Evolutionary conservation across 2,888 invertebrate genomes (phyloP).

Genomic region (Dilophus febrilis): DNA sequence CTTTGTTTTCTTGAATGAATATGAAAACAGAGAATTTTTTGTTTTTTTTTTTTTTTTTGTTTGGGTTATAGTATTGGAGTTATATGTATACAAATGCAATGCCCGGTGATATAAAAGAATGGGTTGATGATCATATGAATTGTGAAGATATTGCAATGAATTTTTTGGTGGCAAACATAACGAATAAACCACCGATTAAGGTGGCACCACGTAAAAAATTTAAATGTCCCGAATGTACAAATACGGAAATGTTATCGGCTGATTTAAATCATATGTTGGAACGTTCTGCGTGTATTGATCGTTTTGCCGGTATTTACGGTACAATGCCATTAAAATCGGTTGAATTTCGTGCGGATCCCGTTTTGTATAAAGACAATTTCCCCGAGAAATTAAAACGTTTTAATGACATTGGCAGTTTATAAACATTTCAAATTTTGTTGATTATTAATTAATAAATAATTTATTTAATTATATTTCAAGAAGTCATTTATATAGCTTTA

Average conservation of each 20-base stretch:
- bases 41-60: slow-evolving; percentile 6
- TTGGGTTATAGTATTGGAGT: slow-evolving; percentile 58
- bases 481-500: too few relatives aligned
- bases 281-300: slow-evolving; percentile 76
- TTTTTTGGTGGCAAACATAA: slow-evolving; percentile 83
- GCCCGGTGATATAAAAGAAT: slow-evolving; percentile 67
- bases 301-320: slow-evolving; percentile 61
- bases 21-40: background rate
- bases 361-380: slow-evolving; percentile 72
- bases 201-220: slow-evolving; percentile 92
- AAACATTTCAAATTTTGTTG: too few relatives aligned
- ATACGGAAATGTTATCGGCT: slow-evolving; percentile 85
- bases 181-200: slow-evolving; percentile 87
- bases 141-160: slow-evolving; percentile 99
- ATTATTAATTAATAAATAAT: too few relatives aligned
- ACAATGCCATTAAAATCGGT: slow-evolving; percentile 74
- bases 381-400: slow-evolving; percentile 75
- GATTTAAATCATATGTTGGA: slow-evolving; percentile 87
- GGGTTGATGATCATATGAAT: slow-evolving; percentile 93
- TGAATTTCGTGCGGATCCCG: slow-evolving; percentile 90
- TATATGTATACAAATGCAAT: slow-evolving; percentile 81
- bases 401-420: slow-evolving; percentile 78
- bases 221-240: slow-evolving; percentile 88
- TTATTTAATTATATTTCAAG: too few relatives aligned
- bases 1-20: too few relatives aligned